Evolutionary conservation across 2,888 invertebrate species (phyloP).

Genomic region (Ichneumon xanthorius): DNA sequence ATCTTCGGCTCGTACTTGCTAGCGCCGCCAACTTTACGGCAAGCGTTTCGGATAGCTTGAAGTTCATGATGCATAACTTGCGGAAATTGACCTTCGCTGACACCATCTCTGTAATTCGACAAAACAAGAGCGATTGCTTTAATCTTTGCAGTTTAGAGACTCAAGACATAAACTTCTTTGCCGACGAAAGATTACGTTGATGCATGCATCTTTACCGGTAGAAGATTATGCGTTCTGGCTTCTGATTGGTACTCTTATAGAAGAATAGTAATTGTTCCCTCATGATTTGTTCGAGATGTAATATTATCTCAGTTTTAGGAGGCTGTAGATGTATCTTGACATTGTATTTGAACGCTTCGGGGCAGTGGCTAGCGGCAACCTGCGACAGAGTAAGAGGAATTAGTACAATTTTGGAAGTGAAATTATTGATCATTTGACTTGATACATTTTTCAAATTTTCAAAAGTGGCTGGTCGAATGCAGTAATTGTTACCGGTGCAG

Average conservation of each 20-base stretch:
- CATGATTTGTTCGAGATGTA: slow-evolving; percentile 90
- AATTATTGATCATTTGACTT: not conserved
- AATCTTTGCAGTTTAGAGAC: slow-evolving; percentile 85
- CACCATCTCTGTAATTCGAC: slow-evolving; percentile 89
- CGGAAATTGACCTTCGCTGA: slow-evolving; percentile 94
- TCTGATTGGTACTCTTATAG: slow-evolving; percentile 82
- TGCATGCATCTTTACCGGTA: slow-evolving; percentile 83
- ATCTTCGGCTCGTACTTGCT: slow-evolving; percentile 90
- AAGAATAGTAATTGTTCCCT: slow-evolving; percentile 89
- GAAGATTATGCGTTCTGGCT: slow-evolving; percentile 90
- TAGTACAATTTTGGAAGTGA: not conserved
- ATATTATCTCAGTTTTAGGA: slow-evolving; percentile 91
- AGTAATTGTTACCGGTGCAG: not conserved
- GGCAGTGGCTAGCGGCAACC: slow-evolving; percentile 92
- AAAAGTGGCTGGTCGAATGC: not conserved
- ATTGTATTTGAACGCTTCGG: slow-evolving; percentile 89
- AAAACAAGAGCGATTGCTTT: not conserved
- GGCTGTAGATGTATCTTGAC: slow-evolving; percentile 92
- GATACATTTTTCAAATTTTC: no score
- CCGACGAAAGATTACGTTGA: not conserved
- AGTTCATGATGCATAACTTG: slow-evolving; percentile 89
- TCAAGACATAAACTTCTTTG: not conserved
- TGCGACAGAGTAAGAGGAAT: slow-evolving; percentile 68
- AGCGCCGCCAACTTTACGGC: slow-evolving; percentile 85
- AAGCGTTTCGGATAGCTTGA: slow-evolving; percentile 90